A percentile compares a stretch with the other conserved stretches of the same genome.
phyloP scores from a whole-genome alignment of 2,888 invertebrate species.

The Fissipunctia ypsillon region DNA sequence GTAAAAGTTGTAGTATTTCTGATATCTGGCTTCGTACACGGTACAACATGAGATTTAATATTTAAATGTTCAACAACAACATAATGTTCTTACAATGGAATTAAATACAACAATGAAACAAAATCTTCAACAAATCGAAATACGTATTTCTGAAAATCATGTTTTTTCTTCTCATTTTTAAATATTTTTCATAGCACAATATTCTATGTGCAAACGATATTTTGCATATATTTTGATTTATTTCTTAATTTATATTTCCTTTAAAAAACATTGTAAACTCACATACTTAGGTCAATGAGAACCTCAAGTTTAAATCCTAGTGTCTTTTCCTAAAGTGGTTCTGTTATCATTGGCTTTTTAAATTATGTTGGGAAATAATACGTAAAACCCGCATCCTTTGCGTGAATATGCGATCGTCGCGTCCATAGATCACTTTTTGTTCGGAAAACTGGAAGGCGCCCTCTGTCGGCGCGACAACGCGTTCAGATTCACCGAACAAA shows the following conservation, averaged over 20 bases:
- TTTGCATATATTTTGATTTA: background rate
- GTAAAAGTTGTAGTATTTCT: background rate
- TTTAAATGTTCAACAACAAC: background rate
- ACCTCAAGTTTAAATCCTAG: background rate
- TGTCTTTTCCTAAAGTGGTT: background rate
- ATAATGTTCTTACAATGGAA: background rate
- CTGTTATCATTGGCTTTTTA: background rate
- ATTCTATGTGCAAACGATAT: background rate
- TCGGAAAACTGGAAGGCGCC: too few relatives aligned
- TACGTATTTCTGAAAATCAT: background rate
- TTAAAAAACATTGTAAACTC: background rate
- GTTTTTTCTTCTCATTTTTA: too few relatives aligned
- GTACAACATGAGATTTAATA: background rate
- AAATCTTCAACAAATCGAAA: background rate
- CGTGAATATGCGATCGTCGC: too few relatives aligned
- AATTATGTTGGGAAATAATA: background rate
- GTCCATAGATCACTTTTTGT: too few relatives aligned
- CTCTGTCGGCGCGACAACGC: too few relatives aligned
- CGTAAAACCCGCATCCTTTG: too few relatives aligned
- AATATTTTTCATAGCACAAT: background rate
- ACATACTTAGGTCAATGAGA: background rate
- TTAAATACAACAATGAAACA: background rate
- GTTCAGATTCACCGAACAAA: too few relatives aligned
- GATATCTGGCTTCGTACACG: background rate
- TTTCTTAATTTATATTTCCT: background rate